phyloP scores from a whole-genome alignment of 2,888 invertebrate species.

The Platerodrilus igneus region DNA sequence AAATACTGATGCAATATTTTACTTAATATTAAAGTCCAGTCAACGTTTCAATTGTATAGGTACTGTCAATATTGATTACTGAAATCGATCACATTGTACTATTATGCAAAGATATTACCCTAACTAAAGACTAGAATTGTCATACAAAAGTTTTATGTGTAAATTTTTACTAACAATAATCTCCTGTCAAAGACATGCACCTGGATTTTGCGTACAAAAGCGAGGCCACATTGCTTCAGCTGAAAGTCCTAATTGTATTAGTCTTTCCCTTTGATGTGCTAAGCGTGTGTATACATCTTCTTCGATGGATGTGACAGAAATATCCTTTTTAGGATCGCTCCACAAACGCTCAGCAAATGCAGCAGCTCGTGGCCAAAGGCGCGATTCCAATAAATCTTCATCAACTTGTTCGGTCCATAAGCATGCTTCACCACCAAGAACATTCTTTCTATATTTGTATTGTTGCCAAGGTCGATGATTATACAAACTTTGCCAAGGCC shows the following conservation, averaged over 20 bases:
- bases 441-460: constrained; percentile 44
- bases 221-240: constrained; percentile 72
- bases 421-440: constrained; percentile 75
- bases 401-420: constrained; percentile 83
- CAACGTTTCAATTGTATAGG: too few relatives aligned
- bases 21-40: too few relatives aligned
- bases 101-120: too few relatives aligned
- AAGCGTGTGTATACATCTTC: constrained; percentile 65
- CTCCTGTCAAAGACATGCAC: constrained; percentile 64
- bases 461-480: constrained; percentile 73
- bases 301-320: constrained; percentile 47
- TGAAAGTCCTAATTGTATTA: constrained; percentile 58
- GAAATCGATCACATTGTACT: too few relatives aligned
- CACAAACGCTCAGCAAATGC: constrained; percentile 78
- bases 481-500: constrained; percentile 83
- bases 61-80: too few relatives aligned
- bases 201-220: constrained; percentile 73
- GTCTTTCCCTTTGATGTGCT: constrained; percentile 61
- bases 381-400: constrained; percentile 66
- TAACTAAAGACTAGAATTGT: too few relatives aligned
- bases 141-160: too few relatives aligned
- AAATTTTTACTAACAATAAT: too few relatives aligned
- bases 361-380: constrained; percentile 78
- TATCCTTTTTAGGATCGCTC: constrained; percentile 54
- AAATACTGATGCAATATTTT: too few relatives aligned